Evolutionary conservation across 1,140 invertebrate genomes (phyloP).

Genomic region (Achatina immaculata): DNA sequence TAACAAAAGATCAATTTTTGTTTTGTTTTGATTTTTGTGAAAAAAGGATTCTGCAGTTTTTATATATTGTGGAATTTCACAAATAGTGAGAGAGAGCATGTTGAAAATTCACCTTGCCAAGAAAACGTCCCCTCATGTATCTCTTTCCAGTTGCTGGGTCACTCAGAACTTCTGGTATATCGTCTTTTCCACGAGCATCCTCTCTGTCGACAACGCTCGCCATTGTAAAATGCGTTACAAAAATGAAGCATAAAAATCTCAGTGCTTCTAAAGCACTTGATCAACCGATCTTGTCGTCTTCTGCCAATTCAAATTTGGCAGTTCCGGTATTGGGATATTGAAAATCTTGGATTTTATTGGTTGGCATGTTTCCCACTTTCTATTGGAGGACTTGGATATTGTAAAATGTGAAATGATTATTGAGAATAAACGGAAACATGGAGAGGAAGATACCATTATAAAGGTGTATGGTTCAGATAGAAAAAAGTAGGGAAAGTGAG

Average conservation of each 20-base stretch:
- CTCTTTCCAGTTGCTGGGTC: slow-evolving; percentile 81
- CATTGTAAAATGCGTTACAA: slow-evolving; percentile 42
- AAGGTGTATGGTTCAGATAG: too few relatives aligned
- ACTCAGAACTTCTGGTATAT: slow-evolving; percentile 85
- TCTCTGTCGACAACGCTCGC: slow-evolving; percentile 54
- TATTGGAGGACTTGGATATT: slow-evolving; percentile 49
- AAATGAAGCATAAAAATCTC: slow-evolving; percentile 26
- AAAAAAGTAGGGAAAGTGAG: too few relatives aligned
- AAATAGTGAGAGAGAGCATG: slow-evolving; percentile 37
- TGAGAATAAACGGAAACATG: too few relatives aligned
- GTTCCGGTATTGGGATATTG: slow-evolving; percentile 37
- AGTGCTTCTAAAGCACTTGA: too few relatives aligned
- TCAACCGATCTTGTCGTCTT: too few relatives aligned
- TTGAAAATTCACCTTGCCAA: slow-evolving; percentile 70
- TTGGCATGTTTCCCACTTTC: slow-evolving; percentile 19
- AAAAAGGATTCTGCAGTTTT: too few relatives aligned
- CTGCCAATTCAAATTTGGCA: slow-evolving; percentile 54
- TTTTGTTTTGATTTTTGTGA: too few relatives aligned
- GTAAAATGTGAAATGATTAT: too few relatives aligned
- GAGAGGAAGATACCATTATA: too few relatives aligned
- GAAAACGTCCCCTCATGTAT: slow-evolving; percentile 84
- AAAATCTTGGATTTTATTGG: slow-evolving; percentile 50
- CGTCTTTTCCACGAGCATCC: slow-evolving; percentile 52
- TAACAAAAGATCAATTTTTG: too few relatives aligned
- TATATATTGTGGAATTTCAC: too few relatives aligned